phyloP scores from a whole-genome alignment of 1,140 invertebrate species.

The Sinonovacula constricta region DNA sequence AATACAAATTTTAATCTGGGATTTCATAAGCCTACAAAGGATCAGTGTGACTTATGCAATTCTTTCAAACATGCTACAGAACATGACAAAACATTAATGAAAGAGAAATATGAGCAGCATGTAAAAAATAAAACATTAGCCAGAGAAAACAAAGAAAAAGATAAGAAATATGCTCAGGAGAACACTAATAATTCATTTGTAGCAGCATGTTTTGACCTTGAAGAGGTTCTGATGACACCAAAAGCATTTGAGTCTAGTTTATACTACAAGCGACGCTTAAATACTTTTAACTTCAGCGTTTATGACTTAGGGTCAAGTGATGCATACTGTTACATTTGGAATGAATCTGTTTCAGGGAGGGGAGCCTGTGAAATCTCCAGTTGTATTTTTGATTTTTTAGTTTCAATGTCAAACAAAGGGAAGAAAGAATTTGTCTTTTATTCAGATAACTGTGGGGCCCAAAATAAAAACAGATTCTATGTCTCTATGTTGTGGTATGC shows the following conservation, averaged over 20 bases:
- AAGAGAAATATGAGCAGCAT: slow-evolving; percentile 32
- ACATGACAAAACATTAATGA: slow-evolving; percentile 13
- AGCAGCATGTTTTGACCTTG: slow-evolving; percentile 40
- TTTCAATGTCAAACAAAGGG: slow-evolving; percentile 6
- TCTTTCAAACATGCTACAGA: slow-evolving; percentile 8
- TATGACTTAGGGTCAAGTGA: slow-evolving; percentile 11
- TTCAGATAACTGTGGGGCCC: slow-evolving; percentile 32
- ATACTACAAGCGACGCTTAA: slow-evolving; percentile 17
- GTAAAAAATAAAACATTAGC: slow-evolving; percentile 30
- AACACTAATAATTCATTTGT: not conserved
- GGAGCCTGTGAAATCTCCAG: slow-evolving; percentile 12
- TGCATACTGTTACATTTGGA: slow-evolving; percentile 27
- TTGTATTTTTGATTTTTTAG: slow-evolving; percentile 15
- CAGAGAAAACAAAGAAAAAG: slow-evolving; percentile 19
- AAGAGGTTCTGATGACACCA: slow-evolving; percentile 18
- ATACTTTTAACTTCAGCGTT: slow-evolving; percentile 26
- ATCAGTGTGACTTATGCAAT: slow-evolving; percentile 28
- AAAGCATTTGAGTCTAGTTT: slow-evolving; percentile 30
- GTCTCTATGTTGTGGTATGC: slow-evolving; percentile 25
- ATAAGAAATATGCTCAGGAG: slow-evolving; percentile 24
- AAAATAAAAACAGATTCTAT: slow-evolving; percentile 37
- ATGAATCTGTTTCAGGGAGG: slow-evolving; percentile 11
- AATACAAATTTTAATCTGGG: slow-evolving; percentile 17
- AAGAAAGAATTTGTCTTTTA: slow-evolving; percentile 24
- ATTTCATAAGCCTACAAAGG: too few relatives aligned